These are phyloP conservation scores for Uropetala carovei DNA, from an alignment of 2,888 invertebrate species.

Conservation along the genomic window DNA sequence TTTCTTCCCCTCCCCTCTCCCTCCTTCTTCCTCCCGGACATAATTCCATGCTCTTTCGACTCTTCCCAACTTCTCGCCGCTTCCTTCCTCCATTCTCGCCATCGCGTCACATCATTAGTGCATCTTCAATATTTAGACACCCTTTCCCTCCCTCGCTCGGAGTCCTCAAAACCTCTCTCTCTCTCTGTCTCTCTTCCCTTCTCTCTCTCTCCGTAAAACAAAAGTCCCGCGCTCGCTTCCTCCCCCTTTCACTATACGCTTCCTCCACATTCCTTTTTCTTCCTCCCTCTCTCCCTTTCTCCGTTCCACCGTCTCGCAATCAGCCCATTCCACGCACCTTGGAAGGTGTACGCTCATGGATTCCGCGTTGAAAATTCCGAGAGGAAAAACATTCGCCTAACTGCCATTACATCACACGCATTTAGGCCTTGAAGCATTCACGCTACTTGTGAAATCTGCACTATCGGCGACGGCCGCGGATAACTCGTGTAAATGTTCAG, in stretches of 20 bases:
- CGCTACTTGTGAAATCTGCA: too few relatives aligned
- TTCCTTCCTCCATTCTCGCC: slow-evolving; percentile 35
- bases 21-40: slow-evolving; percentile 24
- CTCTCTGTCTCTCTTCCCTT: background rate
- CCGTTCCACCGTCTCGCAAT: background rate
- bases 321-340: slow-evolving; percentile 2
- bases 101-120: slow-evolving; percentile 55
- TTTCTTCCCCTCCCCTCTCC: background rate
- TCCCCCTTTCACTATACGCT: background rate
- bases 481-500: too few relatives aligned
- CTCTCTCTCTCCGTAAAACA: slow-evolving; percentile 34
- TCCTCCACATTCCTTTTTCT: background rate
- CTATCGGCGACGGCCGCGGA: too few relatives aligned
- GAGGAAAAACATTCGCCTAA: background rate
- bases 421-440: too few relatives aligned
- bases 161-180: background rate
- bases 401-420: too few relatives aligned
- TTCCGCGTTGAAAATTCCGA: background rate
- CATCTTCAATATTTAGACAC: slow-evolving; percentile 60
- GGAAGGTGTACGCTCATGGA: background rate
- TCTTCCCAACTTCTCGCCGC: background rate
- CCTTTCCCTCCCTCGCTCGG: background rate
- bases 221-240: slow-evolving; percentile 4
- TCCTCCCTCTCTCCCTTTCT: background rate
- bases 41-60: slow-evolving; percentile 19